These are phyloP conservation scores for Aramus guarauna DNA, from an alignment of 2,113 vertebrate species.

Conservation along the genomic window DNA sequence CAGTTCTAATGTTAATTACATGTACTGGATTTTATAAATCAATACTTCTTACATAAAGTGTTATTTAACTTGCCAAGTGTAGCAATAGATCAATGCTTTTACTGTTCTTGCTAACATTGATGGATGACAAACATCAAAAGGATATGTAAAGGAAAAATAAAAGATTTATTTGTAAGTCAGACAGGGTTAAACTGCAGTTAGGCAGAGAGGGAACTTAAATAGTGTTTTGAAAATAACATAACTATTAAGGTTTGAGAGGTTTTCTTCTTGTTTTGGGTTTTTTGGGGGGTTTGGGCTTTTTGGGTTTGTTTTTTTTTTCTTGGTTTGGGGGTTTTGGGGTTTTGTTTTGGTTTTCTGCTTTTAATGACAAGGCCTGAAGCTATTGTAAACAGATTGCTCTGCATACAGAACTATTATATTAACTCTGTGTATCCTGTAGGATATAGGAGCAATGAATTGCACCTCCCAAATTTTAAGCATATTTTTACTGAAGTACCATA, in stretches of 20 bases:
- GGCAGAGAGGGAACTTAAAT: background rate
- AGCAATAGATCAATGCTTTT: constrained; percentile 61
- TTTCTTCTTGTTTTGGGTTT: background rate
- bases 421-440: background rate
- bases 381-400: background rate
- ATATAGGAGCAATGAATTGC: background rate
- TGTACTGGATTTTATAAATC: constrained; percentile 62
- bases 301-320: background rate
- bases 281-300: no score
- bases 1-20: constrained; percentile 67
- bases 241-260: background rate
- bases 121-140: constrained; percentile 43
- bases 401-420: background rate
- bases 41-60: constrained; percentile 48
- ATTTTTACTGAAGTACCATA: background rate
- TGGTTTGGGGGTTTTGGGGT: background rate
- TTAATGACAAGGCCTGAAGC: background rate
- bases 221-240: background rate
- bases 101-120: constrained; percentile 33
- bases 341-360: background rate
- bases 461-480: background rate
- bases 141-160: constrained; percentile 42
- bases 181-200: constrained; percentile 33
- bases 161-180: constrained; percentile 24
- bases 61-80: constrained; percentile 58